phyloP scores from a whole-genome alignment of 2,113 vertebrate genomes.

The Melierax canorus region DNA sequence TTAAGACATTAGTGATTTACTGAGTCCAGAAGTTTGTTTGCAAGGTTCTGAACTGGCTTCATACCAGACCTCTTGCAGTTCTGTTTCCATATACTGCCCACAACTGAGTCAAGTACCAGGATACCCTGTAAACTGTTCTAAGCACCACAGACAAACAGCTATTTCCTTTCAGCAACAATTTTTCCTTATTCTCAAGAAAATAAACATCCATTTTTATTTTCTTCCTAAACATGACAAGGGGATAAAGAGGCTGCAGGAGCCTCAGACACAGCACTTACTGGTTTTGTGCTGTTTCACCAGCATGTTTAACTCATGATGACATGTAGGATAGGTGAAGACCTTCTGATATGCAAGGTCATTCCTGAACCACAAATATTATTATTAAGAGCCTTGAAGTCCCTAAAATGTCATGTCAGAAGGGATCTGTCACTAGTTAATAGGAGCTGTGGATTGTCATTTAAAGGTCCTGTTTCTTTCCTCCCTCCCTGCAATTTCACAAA shows the following conservation, averaged over 20 bases:
- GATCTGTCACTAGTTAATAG: neutral
- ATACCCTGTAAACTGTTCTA: neutral
- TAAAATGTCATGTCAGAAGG: conserved; percentile 33
- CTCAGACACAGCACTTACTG: neutral
- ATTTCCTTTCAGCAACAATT: neutral
- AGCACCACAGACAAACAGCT: neutral
- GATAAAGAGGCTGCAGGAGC: neutral
- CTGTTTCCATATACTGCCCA: neutral
- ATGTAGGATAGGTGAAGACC: neutral
- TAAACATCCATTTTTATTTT: neutral
- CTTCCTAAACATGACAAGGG: neutral
- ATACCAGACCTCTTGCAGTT: neutral
- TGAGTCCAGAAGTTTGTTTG: neutral
- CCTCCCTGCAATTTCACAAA: neutral
- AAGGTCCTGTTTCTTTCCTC: neutral
- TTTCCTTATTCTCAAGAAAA: neutral
- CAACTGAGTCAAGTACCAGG: neutral
- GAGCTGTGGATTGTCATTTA: neutral
- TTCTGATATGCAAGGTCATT: neutral
- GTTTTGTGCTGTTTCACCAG: neutral
- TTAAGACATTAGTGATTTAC: neutral
- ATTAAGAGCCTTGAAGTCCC: neutral
- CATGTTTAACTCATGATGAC: conserved; percentile 10
- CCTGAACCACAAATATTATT: neutral
- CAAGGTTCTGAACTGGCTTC: neutral